Evolutionary conservation across 2,888 invertebrate species (phyloP), one percentile per base, ranked within the genome.

Genomic region (Polydrusus tereticollis): DNA sequence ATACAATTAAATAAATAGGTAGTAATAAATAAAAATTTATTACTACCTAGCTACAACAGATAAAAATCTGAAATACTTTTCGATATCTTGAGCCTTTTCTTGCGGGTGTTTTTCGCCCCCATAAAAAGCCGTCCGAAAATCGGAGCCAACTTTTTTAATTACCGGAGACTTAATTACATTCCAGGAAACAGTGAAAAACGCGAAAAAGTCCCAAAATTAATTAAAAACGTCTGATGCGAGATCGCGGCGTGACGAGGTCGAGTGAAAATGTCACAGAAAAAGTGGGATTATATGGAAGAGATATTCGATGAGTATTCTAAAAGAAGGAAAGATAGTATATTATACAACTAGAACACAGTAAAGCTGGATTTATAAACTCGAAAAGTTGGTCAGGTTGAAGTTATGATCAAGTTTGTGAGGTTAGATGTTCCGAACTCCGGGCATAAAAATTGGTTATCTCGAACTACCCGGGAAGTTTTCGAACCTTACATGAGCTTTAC

Each of bases 151-250:
- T 72, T 72, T 72, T 72, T 72, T 72, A 72, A 72, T 72, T 72
- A 72, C 57, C 57, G 67, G 57, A 67, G 72, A 67, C 72, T 72
- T 72, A 72, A 72, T 72, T 72, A 72, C 67, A 72, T 72, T 72
- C 72, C 72, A 55, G 45, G 41, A 72, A 67, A 72, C 67, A 67
- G 57, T 60, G 66, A 72, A 64, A n/a, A 72, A 41, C 65, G 72
- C 68, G 64, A 72, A 72, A 72, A 69, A 72, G 50, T 72, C 64
- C 68, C 23, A 59, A 72, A 69, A 69, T 72, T 72, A 72, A 72
- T 72, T 72, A 72, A 65, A 69, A 59, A 41, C 69, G 67, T 72
- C 67, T 72, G 60, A 72, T 67, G 67, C 41, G 57, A 45, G 62
- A 60, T 62, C 45, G 41, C 45, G 41, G 57, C 57, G 68, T n/a